These are phyloP conservation scores for Danio jaintianensis DNA, from an alignment of 2,797 vertebrate species.

Conservation along the genomic window DNA sequence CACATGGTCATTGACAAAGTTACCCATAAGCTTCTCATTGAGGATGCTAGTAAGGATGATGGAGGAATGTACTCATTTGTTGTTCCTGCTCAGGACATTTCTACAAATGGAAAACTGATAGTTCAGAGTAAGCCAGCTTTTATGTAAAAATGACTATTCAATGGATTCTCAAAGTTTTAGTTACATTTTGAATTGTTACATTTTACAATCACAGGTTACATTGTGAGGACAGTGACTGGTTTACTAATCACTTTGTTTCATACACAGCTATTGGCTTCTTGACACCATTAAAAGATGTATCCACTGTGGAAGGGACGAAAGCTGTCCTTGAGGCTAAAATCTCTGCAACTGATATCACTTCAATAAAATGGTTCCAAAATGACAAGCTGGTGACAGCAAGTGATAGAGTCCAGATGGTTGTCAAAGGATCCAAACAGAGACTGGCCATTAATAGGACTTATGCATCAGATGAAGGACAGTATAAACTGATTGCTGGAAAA, in stretches of 20 bases:
- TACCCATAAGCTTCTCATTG: slow-evolving; percentile 93
- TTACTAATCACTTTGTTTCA: slow-evolving; percentile 23
- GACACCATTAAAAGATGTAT: slow-evolving; percentile 89
- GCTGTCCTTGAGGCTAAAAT: slow-evolving; percentile 95
- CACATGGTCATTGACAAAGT: slow-evolving; percentile 95
- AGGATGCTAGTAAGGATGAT: slow-evolving; percentile 90
- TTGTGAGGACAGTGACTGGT: background rate
- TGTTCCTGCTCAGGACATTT: slow-evolving; percentile 87
- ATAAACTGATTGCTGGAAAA: slow-evolving; percentile 90
- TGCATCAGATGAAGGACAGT: slow-evolving; percentile 90
- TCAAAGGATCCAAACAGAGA: slow-evolving; percentile 94
- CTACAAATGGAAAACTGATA: slow-evolving; percentile 85
- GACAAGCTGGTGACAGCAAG: slow-evolving; percentile 85
- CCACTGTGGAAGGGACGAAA: slow-evolving; percentile 91
- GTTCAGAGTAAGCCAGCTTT: slow-evolving; percentile 87
- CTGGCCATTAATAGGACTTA: slow-evolving; percentile 87
- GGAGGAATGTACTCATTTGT: slow-evolving; percentile 89
- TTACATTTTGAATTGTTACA: background rate
- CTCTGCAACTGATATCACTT: slow-evolving; percentile 90
- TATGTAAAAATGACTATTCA: background rate
- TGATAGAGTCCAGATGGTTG: slow-evolving; percentile 89
- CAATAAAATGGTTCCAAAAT: slow-evolving; percentile 94
- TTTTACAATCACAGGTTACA: background rate
- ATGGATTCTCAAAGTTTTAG: background rate
- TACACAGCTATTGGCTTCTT: slow-evolving; percentile 89